Evolutionary conservation across 2,113 vertebrate species (phyloP), one percentile per base, ranked within the genome.

Genomic region (Platysteira castanea): DNA sequence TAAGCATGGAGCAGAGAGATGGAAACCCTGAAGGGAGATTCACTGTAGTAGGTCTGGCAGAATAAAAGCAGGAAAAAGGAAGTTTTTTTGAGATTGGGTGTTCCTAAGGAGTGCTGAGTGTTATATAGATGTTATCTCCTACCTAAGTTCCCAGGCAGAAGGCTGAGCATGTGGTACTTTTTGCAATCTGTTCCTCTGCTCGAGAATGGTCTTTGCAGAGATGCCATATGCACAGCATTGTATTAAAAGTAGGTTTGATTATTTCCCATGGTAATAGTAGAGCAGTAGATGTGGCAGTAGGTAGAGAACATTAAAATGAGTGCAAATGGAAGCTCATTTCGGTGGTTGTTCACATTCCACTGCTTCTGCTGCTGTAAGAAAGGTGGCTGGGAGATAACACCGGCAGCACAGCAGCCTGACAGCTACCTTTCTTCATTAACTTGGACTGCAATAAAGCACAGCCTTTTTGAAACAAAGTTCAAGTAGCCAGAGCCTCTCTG

Each of bases 391-490:
- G 83, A 81, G 47, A 42, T 30, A 83, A 50, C 27, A 24, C n/a
- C 8, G 53, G 28, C 35, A 14, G 44, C 5, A 6, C 35, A 23
- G 67, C 22, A 41, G 35, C 35, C 54, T 81, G 84, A 77, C 93
- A 94, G 86, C 87, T 79, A 69, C 75, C 84, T 89, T 78, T 69
- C 81, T 84, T 84, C 77, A 94, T 83, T 81, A 39, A 91, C 83
- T 76, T 30, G 76, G 49, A 26, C 46, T 42, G 79, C 92, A 93
- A 85, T 91, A 95, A 97, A 97, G 71, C 35, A 74, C 67, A 80
- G 80, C 52, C 68, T 80, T 81, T 96, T 92, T 31, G 89, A 97
- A 96, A 92, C 77, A 91, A 94, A 90, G 94, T 82, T 96, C 86
- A 73, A 94, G 95, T 91, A 96, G 79, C 92, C 65, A 92, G 89